Percentiles rank a stretch among this genome's conserved stretches.
phyloP scores from a whole-genome alignment of 1,140 invertebrate species.

The Bradynema listronoti region DNA sequence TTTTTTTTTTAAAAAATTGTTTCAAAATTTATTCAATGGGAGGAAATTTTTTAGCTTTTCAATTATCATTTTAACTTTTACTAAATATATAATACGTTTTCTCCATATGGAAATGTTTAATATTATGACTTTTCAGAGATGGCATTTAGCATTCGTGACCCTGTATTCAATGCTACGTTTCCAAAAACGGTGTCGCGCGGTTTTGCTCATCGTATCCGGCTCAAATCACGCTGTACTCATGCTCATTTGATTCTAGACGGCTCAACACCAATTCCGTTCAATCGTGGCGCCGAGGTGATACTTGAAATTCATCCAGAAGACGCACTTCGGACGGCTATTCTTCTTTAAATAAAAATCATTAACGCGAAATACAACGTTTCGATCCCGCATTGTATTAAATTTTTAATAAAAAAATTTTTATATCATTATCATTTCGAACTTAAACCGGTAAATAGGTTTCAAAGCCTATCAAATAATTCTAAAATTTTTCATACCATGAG shows the following conservation, averaged over 20 bases:
- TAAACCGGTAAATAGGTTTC: no score
- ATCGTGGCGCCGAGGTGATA: conserved; percentile 79
- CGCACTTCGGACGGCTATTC: conserved; percentile 69
- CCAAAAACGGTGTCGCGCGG: conserved; percentile 59
- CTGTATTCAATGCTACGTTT: conserved; percentile 65
- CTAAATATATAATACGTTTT: no score
- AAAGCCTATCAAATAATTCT: no score
- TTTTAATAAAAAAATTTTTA: no score
- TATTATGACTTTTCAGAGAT: conserved; percentile 61
- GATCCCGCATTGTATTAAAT: no score
- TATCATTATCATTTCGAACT: no score
- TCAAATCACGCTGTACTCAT: conserved; percentile 84
- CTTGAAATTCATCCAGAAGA: conserved; percentile 79
- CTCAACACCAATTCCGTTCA: conserved; percentile 83
- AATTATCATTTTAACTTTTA: no score
- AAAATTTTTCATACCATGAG: no score
- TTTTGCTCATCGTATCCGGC: conserved; percentile 62
- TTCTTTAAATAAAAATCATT: conserved; percentile 20
- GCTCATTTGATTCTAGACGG: conserved; percentile 92
- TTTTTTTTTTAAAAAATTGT: not conserved
- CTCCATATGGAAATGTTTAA: conserved; percentile 17
- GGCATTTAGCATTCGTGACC: conserved; percentile 83
- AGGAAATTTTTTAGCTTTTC: no score
- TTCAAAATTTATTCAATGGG: conserved; percentile 5
- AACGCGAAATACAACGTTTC: no score